Base-by-base conservation (phyloP, 2,797 vertebrate species). In the Salarias fasciatus region DNA sequence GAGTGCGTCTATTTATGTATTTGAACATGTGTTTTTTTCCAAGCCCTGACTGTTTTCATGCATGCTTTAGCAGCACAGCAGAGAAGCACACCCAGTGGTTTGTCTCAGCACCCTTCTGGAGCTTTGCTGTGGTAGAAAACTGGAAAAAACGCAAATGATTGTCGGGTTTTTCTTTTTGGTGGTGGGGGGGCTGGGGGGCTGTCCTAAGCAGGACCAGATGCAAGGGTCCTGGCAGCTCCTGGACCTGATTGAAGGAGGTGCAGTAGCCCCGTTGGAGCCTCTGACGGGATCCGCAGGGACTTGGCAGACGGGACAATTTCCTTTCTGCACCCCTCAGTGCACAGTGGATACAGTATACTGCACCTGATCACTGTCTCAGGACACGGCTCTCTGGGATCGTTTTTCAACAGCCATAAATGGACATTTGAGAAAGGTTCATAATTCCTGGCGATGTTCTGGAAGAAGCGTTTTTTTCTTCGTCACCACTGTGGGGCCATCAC, bases 141-240 rank as follows among this genome's bases (percentile, higher is more conserved):
- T 75, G 60, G 69, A 85, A 75, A 68, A 75, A 83, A 87, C 83
- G 51, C 68, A 77, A 82, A 63, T 60, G 60, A 75, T 83, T 86
- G 70, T 83, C 80, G 52, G 57, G 69, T 79, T 82, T 80, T 8
- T n/a, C n/a, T n/a, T n/a, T n/a, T n/a, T n/a, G n/a, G n/a, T n/a
- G n/a, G n/a, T n/a, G n/a, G n/a, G n/a, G n/a, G n/a, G n/a, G n/a
- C n/a, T n/a, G 64, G 71, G 69, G 73, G 77, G 71, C 63, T 71
- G 64, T 40, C 44, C 53, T 88, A 90, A 92, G 70, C 80, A 86
- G 73, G 84, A 88, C 80, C 91, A 92, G 82, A 91, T 92, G 89
- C 81, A 78, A 72, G 53, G 52, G 81, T 86, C 74, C 77, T 66
- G 55, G 49, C 33, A 33, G 78, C 81, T 85, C 77, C 72, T 56